phyloP scores from a whole-genome alignment of 2,113 vertebrate genomes.

The Sterrhoptilus dennistouni region DNA sequence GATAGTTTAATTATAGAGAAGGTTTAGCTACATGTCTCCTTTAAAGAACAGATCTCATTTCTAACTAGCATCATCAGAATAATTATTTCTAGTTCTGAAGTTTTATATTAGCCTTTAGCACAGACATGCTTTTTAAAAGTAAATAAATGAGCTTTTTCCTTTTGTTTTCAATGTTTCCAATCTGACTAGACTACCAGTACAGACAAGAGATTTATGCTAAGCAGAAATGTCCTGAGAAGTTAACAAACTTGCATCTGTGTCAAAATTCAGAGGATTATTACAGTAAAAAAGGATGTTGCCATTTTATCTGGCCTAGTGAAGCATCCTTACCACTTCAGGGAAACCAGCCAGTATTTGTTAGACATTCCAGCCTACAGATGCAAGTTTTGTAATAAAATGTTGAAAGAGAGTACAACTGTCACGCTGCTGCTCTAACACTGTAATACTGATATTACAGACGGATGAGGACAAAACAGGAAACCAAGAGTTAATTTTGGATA shows the following conservation, averaged over 20 bases:
- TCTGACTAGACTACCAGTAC: background rate
- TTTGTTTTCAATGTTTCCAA: background rate
- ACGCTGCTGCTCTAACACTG: background rate
- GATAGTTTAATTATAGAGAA: background rate
- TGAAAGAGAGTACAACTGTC: background rate
- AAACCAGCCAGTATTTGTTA: background rate
- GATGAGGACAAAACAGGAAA: background rate
- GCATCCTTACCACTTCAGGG: background rate
- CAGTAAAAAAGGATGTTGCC: background rate
- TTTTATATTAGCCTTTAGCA: background rate
- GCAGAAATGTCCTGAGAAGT: background rate
- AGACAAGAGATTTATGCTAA: background rate
- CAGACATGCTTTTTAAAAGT: background rate
- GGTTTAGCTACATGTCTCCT: background rate
- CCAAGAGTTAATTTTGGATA: background rate
- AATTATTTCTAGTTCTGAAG: background rate
- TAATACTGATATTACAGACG: background rate
- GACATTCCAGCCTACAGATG: background rate
- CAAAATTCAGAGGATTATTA: background rate
- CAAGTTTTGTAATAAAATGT: background rate
- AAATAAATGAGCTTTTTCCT: background rate
- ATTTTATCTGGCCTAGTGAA: background rate
- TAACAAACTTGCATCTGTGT: background rate
- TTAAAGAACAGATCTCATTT: background rate
- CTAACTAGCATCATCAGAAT: background rate